phyloP scores from a whole-genome alignment of 2,888 invertebrate genomes.

The Tyria jacobaeae region DNA sequence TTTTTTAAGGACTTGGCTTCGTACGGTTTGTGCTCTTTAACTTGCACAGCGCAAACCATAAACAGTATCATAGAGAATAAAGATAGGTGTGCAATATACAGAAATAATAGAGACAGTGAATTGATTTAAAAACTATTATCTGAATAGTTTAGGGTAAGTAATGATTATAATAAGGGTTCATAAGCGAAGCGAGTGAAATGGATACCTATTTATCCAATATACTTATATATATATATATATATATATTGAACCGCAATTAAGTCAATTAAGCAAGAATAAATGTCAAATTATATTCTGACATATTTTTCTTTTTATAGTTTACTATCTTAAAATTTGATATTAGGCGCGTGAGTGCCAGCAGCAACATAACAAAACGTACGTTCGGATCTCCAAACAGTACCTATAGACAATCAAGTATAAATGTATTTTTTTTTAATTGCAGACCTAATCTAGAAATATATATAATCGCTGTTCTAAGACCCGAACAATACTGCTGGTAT shows the following conservation, averaged over 20 bases:
- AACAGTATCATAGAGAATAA: constrained; percentile 13
- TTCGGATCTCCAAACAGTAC: constrained; percentile 21
- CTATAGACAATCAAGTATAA: background rate
- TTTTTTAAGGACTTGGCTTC: too few relatives aligned
- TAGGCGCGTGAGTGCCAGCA: constrained; percentile 28
- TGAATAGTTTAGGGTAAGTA: constrained; percentile 27
- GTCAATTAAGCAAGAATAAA: background rate
- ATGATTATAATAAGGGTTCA: constrained; percentile 28
- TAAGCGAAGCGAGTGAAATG: constrained; percentile 39
- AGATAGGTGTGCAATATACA: background rate
- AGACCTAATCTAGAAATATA: background rate
- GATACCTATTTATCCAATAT: background rate
- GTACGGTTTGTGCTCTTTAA: too few relatives aligned
- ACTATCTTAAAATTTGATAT: background rate
- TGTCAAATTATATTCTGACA: too few relatives aligned
- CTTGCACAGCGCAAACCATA: constrained; percentile 25
- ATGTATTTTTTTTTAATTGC: background rate
- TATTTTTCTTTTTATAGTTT: background rate
- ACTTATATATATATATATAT: background rate
- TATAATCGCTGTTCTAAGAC: constrained; percentile 21
- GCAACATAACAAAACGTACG: constrained; percentile 28
- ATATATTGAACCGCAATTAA: background rate
- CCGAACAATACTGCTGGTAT: constrained; percentile 27
- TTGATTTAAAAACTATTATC: constrained; percentile 8
- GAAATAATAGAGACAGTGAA: constrained; percentile 9